Evolutionary conservation across 2,888 invertebrate genomes (phyloP).

Genomic region (Ectemnius continuus): DNA sequence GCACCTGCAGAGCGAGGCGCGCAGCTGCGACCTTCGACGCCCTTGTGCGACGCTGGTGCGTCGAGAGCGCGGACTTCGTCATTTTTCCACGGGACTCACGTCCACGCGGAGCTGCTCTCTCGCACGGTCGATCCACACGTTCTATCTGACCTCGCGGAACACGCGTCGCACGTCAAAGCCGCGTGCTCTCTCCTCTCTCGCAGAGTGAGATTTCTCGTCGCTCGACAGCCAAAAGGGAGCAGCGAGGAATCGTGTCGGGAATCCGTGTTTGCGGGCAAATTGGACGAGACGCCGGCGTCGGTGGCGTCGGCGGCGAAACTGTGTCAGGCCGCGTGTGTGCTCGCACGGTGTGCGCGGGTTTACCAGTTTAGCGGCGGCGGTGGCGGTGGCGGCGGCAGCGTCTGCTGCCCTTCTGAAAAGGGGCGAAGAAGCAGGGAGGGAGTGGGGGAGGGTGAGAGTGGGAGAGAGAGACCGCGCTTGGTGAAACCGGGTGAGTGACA

Average conservation of each 20-base stretch:
- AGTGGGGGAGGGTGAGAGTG: background rate
- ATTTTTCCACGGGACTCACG: slow-evolving; percentile 61
- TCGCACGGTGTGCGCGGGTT: background rate
- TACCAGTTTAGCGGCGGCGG: background rate
- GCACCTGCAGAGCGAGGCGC: slow-evolving; percentile 68
- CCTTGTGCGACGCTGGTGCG: slow-evolving; percentile 67
- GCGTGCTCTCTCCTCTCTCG: background rate
- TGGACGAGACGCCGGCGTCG: too few species aligned
- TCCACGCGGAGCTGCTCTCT: slow-evolving; percentile 18
- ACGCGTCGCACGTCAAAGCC: slow-evolving; percentile 10
- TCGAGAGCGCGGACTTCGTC: slow-evolving; percentile 54
- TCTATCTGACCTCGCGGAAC: background rate
- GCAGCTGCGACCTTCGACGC: slow-evolving; percentile 75
- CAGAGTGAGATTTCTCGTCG: too few species aligned
- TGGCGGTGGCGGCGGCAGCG: background rate
- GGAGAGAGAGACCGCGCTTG: background rate
- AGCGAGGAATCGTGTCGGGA: too few species aligned
- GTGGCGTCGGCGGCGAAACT: background rate
- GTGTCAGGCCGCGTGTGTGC: background rate
- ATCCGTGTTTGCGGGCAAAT: too few species aligned
- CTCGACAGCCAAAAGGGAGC: too few species aligned
- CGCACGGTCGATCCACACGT: slow-evolving; percentile 7
- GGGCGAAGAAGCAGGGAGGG: background rate
- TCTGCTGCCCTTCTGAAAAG: background rate
- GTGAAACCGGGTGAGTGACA: slow-evolving; percentile 7